Evolutionary conservation across 2,113 vertebrate genomes (phyloP), one percentile per base, ranked within the genome.

Genomic region (Cololabis saira): DNA sequence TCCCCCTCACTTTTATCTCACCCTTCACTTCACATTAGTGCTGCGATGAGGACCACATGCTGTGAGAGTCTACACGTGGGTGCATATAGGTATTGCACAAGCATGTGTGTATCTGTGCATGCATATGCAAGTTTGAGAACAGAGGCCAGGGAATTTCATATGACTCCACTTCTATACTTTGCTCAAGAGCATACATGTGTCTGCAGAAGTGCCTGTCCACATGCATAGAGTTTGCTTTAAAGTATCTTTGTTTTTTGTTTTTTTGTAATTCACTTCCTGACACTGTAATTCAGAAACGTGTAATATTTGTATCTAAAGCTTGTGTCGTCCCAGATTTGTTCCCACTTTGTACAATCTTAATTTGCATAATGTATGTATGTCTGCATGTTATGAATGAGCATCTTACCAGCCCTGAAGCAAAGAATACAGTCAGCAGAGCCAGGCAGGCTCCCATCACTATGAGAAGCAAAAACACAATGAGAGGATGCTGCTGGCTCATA

Each of bases 401-500:
- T 88, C 97, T 98, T 93, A 98, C 97, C 97, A 98, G 93, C 85
- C 95, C 95, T 44, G 95, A 95, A 87, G 95, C 97, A 92, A 98
- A 99, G 94, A 99, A 99, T 76, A 98, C 95, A 71, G 93, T 95
- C 56, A 99, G 94, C 73, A 99, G 92, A 83, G 97, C 96, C 80
- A 99, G 89, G 89, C 96, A 99, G 86, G 97, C 93, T 90, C 96
- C 96, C 95, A 98, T 98, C 80, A 99, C 95, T 90, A 99, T 98
- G 83, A 99, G 95, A 80, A 99, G 95, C 91, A 99, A 90, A 84
- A 99, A 99, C 79, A 98, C 95, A 89, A 98, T 95, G 66, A 98
- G 94, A 63, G 97, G 97, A 92, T 98, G 96, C 94, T 99, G 97
- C 92, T 99, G 97, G 96, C 96, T 99, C 96, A 98, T 96, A 88